A percentile compares a stretch with the other conserved stretches of the same genome.
Evolutionary conservation across 1,140 invertebrate genomes (phyloP).

Genomic region (Diprion similis): DNA sequence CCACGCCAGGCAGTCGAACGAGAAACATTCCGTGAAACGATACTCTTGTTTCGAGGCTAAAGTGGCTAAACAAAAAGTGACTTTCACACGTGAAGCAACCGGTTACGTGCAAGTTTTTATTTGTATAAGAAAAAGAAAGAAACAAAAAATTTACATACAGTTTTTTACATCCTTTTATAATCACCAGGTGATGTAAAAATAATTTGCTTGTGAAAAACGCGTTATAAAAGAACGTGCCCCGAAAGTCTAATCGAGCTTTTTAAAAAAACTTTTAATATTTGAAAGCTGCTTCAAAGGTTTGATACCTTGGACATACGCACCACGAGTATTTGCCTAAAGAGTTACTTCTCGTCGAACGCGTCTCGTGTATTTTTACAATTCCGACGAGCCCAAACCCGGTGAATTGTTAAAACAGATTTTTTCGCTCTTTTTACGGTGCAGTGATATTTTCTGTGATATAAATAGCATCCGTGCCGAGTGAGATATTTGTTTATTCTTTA

Average conservation of each 20-base stretch:
- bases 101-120: not conserved
- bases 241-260: not conserved
- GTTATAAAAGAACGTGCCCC: not conserved
- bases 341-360: not conserved
- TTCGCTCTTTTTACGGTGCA: not conserved
- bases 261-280: not conserved
- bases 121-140: not conserved
- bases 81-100: not conserved
- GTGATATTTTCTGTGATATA: not conserved
- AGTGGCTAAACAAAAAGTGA: not conserved
- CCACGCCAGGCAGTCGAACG: not conserved
- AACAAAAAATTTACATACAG: too few species aligned
- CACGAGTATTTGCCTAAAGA: not conserved
- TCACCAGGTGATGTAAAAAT: too few species aligned
- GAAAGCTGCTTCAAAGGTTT: not conserved
- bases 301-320: not conserved
- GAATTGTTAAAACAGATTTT: not conserved
- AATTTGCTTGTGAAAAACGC: not conserved
- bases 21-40: not conserved
- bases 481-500: not conserved
- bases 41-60: not conserved
- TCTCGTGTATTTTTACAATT: not conserved
- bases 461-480: not conserved
- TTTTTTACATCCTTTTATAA: not conserved
- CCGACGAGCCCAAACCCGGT: conserved; percentile 3